These are phyloP conservation scores for Campaea margaritaria DNA, from an alignment of 2,888 invertebrate species.

Conservation along the genomic window DNA sequence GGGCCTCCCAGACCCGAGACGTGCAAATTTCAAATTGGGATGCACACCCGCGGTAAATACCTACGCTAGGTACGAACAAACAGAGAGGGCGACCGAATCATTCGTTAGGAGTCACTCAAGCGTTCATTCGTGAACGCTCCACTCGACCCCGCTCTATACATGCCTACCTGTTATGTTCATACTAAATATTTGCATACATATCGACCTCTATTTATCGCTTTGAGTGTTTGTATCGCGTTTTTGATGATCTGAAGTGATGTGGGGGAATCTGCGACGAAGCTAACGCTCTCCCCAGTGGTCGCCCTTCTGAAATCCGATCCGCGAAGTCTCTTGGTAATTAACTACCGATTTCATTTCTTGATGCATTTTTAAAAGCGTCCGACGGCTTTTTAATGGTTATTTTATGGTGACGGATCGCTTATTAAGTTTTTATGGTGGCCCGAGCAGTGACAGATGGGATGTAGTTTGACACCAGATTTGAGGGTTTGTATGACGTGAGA, in stretches of 20 bases:
- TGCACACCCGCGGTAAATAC: conserved; percentile 68
- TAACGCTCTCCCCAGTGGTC: conserved; percentile 43
- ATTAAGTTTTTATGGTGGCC: conserved; percentile 82
- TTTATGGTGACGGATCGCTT: conserved; percentile 85
- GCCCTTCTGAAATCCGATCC: conserved; percentile 76
- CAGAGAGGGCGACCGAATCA: conserved; percentile 61
- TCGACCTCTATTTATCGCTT: conserved; percentile 52
- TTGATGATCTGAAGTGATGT: conserved; percentile 47
- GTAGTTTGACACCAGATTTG: conserved; percentile 83
- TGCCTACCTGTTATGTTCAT: conserved; percentile 75
- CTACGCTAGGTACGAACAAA: conserved; percentile 50
- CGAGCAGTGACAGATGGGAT: conserved; percentile 80
- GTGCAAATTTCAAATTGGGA: conserved; percentile 74
- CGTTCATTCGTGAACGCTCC: conserved; percentile 79
- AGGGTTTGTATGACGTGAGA: conserved; percentile 51
- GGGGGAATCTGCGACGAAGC: conserved; percentile 47
- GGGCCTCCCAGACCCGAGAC: conserved; percentile 54
- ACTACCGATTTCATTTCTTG: conserved; percentile 84
- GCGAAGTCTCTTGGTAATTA: conserved; percentile 83
- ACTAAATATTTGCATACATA: conserved; percentile 83
- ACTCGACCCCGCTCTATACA: conserved; percentile 55
- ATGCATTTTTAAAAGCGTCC: conserved; percentile 84
- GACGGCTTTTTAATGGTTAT: conserved; percentile 84
- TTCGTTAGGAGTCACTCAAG: conserved; percentile 80
- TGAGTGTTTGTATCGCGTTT: conserved; percentile 48